A percentile compares a stretch with the other conserved stretches of the same genome.
These are phyloP conservation scores for Polydrusus cervinus DNA, from an alignment of 2,888 invertebrate species.

Conservation along the genomic window DNA sequence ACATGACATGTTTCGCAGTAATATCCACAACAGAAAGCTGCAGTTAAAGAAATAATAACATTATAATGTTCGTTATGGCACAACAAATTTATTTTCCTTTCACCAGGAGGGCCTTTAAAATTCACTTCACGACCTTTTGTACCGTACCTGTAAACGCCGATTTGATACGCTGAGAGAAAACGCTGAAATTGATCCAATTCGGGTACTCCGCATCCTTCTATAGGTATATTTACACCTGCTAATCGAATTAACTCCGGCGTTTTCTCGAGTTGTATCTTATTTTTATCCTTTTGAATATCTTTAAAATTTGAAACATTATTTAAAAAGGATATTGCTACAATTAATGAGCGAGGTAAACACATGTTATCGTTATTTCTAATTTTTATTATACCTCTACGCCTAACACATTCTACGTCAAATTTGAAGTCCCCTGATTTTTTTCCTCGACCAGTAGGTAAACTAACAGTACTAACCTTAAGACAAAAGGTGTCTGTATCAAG, in stretches of 20 bases:
- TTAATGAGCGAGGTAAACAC: not conserved
- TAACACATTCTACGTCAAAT: not conserved
- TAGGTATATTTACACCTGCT: slow-evolving; percentile 24
- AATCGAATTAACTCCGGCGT: not conserved
- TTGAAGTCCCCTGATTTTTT: not conserved
- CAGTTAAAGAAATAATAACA: slow-evolving; percentile 57
- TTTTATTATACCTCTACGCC: not conserved
- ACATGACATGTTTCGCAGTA: slow-evolving; percentile 58
- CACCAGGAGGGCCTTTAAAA: slow-evolving; percentile 1
- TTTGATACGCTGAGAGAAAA: slow-evolving; percentile 33
- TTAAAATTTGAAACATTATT: not conserved
- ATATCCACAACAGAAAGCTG: slow-evolving; percentile 57
- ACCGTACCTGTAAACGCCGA: slow-evolving; percentile 41
- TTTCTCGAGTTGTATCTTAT: not conserved
- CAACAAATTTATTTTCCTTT: slow-evolving; percentile 57
- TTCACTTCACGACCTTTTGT: not conserved
- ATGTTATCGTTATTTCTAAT: not conserved
- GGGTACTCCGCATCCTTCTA: slow-evolving; percentile 40
- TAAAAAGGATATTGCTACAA: not conserved
- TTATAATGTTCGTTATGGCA: slow-evolving; percentile 54
- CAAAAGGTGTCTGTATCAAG: slow-evolving; percentile 3
- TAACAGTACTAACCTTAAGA: not conserved
- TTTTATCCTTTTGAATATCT: not conserved
- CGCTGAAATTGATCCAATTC: slow-evolving; percentile 47
- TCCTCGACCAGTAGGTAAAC: not conserved